Evolutionary conservation across 2,797 vertebrate genomes (phyloP), one percentile per base, ranked within the genome.

Genomic region (Phoeniculus purpureus): DNA sequence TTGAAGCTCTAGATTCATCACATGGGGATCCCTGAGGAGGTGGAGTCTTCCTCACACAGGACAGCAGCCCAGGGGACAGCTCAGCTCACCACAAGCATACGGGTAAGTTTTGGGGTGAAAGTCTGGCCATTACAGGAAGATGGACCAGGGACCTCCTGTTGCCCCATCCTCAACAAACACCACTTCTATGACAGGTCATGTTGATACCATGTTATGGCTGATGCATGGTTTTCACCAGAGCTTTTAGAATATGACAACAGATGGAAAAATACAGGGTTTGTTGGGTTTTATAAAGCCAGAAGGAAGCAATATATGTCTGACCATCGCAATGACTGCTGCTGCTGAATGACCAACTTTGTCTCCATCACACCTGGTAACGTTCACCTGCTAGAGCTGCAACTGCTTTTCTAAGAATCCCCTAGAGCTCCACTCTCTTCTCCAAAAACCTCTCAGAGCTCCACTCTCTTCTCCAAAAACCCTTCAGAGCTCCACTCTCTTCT

Each of bases 151-250:
- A 71, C 19, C 34, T 72, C 58, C 56, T 59, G 20, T 32, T 82
- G 54, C 70, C 70, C 76, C 62, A 22, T 54, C 68, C 55, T 64
- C 34, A 61, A 40, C 31, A 43, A 83, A 50, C 25, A 85, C 2
- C 20, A 5, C 40, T 31, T 67, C 34, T 11, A 27, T 78, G 76
- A 85, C 47, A 72, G 62, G 55, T 79, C 74, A 81, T 55, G 79
- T 16, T 76, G 92, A 52, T 52, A 78, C 56, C 1, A 7, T 85
- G 90, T 89, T 78, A 95, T 87, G 90, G 81, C 54, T 82, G 79
- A 94, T 94, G 93, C 18, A 75, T 85, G 79, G 51, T 85, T 64
- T 89, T 40, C 31, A 93, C 16, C 40, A 34, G 31, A 81, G 47
- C 83, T 87, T 78, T 67, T 75, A 67, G 37, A 68, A 70, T 43